Base-by-base conservation (phyloP, 53 echinoderm and acorn worm genomes). In the Astropecten irregularis region DNA sequence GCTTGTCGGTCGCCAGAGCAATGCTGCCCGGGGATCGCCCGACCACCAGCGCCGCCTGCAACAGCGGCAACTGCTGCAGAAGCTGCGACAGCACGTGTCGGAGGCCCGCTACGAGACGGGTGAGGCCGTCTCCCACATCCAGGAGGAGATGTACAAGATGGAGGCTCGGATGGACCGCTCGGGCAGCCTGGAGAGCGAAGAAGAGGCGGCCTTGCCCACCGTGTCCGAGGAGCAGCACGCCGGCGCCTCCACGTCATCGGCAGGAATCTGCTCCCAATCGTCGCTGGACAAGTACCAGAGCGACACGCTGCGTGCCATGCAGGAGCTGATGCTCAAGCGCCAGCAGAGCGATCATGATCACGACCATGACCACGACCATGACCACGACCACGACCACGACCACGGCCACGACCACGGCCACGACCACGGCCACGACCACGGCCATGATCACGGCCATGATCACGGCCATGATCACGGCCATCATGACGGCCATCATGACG, bases 251-350 rank as follows among this genome's bases (percentile, higher is more conserved):
- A 11, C 6, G 6, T 42, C 42, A 8, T 6, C 42, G 6, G 42
- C 6, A 6, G 42, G 42, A 6, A 42, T 42, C 6, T 6, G 6
- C 42, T 42, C 42, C 6, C 42, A 42, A 11, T 64, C 64, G 2
- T 16, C 19, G 1, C 56, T 53, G 4, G 89, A 92, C 44, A 89
- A 79, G 79, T 89, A 89, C 28, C 83, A 89, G 31, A 92, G 86
- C 48, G 93, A 89, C 51, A 92, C 93, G 3, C 56, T 92, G 72
- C 83, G 87, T 11, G 87, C 87, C 46, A 92, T 92, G 93, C 89
- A 89, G 70, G 89, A 92, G 13, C 54, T 92, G 56, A 71, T 92
- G 3, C 23, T 76, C 1, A 87, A 65, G 14, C 84, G 40, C 7
- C 56, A 50, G 32, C 56, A 57, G 40, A 57, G 74, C 25, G 57